phyloP scores from a whole-genome alignment of 2,797 vertebrate genomes.

The Rhinophrynus dorsalis region DNA sequence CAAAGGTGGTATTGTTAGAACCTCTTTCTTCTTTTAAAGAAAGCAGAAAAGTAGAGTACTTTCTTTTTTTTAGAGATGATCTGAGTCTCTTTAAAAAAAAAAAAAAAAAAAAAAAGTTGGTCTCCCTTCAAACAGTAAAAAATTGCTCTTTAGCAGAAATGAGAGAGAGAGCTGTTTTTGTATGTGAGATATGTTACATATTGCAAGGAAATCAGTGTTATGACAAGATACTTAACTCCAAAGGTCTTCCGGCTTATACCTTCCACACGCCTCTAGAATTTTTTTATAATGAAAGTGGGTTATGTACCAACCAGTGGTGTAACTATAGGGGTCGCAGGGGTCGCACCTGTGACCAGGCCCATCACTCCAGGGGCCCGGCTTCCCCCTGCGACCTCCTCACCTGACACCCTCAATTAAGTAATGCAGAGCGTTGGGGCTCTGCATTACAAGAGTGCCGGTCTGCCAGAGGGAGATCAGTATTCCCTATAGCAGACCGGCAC shows the following conservation, averaged over 20 bases:
- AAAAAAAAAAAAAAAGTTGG: conserved; percentile 9
- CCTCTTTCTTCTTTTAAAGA: conserved; percentile 32
- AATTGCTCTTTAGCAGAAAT: conserved; percentile 37
- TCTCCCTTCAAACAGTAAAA: conserved; percentile 28
- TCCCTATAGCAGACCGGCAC: no score
- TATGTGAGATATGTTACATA: conserved; percentile 7
- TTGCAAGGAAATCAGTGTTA: conserved; percentile 22
- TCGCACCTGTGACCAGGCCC: no score
- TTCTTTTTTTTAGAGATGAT: conserved; percentile 39
- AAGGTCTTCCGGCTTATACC: neutral
- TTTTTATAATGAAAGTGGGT: conserved; percentile 27
- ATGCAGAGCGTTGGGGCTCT: no score
- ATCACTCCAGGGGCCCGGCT: no score
- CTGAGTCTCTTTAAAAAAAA: no score
- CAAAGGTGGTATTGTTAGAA: conserved; percentile 46
- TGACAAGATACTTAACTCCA: conserved; percentile 12
- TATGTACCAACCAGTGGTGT: no score
- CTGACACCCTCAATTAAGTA: no score
- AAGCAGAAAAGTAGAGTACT: conserved; percentile 44
- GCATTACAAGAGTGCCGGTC: no score
- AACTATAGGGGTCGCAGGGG: no score
- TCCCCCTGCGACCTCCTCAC: no score
- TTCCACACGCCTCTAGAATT: neutral
- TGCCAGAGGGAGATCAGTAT: no score
- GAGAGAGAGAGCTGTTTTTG: conserved; percentile 2